Evolutionary conservation across 2,113 vertebrate species (phyloP).

Genomic region (Tamias sibiricus): DNA sequence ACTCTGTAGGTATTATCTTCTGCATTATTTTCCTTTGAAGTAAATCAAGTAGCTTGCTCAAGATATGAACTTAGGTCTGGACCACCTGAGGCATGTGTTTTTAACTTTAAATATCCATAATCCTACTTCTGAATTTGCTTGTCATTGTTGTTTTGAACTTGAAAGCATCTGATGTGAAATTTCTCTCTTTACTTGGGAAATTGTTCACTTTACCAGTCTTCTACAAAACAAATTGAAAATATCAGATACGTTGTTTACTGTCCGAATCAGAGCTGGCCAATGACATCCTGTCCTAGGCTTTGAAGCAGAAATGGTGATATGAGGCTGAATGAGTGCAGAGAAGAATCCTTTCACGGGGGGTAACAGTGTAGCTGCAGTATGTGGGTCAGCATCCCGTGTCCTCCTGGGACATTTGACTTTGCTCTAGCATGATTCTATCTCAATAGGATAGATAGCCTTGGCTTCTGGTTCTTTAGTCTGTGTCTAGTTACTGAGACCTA

Average conservation of each 20-base stretch:
- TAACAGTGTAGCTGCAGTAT: too few relatives aligned
- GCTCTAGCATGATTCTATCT: neutral
- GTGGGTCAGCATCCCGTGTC: neutral
- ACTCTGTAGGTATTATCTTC: neutral
- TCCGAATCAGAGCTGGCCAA: neutral
- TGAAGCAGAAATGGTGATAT: neutral
- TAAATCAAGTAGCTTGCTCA: neutral
- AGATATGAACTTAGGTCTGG: neutral
- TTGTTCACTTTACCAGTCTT: neutral
- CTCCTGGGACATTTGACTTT: neutral
- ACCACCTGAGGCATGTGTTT: neutral
- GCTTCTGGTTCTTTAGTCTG: neutral
- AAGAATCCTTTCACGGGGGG: too few relatives aligned
- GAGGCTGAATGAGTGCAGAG: too few relatives aligned
- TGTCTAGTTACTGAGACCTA: neutral
- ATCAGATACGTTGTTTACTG: neutral
- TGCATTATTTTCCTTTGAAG: neutral
- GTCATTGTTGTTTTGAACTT: conserved; percentile 12
- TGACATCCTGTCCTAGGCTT: neutral
- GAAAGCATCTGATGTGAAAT: conserved; percentile 27
- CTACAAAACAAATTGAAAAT: neutral
- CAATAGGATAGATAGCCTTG: neutral
- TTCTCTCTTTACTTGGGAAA: neutral
- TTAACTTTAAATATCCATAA: neutral
- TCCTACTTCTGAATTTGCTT: neutral